phyloP scores from a whole-genome alignment of 2,113 vertebrate genomes.

The Solenodon paradoxus region DNA sequence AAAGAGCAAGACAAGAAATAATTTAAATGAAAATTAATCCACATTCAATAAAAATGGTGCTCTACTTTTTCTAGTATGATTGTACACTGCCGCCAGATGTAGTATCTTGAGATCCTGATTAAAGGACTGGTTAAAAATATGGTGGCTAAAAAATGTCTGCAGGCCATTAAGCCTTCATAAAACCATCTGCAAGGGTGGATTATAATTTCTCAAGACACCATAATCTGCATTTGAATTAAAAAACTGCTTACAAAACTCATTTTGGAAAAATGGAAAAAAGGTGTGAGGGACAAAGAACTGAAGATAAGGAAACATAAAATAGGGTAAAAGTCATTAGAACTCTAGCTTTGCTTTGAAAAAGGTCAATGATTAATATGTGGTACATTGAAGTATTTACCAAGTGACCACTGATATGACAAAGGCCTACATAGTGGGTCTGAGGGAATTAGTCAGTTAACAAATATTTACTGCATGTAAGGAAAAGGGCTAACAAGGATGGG shows the following conservation, averaged over 20 bases:
- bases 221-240: not conserved
- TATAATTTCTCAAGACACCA: not conserved
- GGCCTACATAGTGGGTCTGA: not conserved
- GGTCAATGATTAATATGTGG: conserved; percentile 52
- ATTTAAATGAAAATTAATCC: conserved; percentile 12
- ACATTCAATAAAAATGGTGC: not conserved
- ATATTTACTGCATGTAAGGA: conserved; percentile 19
- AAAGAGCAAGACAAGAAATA: not conserved
- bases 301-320: conserved; percentile 3
- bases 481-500: not conserved
- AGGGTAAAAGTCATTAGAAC: not conserved
- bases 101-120: not conserved
- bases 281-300: not conserved
- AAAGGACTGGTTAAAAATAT: not conserved
- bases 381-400: conserved; percentile 15
- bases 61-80: too few species aligned
- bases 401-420: conserved; percentile 14
- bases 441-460: conserved; percentile 38
- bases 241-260: not conserved
- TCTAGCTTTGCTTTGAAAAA: conserved; percentile 18
- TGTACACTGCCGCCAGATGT: not conserved
- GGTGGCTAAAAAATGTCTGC: not conserved
- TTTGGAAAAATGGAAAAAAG: not conserved
- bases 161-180: not conserved
- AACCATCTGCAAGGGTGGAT: not conserved